These are phyloP conservation scores for Ladona fulva DNA, from an alignment of 1,140 invertebrate species.

Conservation along the genomic window DNA sequence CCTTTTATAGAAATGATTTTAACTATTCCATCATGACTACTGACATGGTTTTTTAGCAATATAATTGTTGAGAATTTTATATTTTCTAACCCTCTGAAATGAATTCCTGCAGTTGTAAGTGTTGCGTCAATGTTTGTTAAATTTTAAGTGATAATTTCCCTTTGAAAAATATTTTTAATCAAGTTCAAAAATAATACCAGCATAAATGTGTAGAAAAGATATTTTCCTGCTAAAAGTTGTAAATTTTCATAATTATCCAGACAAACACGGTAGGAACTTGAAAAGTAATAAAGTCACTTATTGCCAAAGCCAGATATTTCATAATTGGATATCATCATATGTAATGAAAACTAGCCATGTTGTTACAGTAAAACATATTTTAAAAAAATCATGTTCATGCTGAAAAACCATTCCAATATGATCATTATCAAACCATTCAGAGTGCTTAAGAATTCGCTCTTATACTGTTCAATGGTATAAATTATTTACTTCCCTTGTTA, in stretches of 20 bases:
- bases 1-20: constrained; percentile 6
- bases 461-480: neutral
- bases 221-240: constrained; percentile 2
- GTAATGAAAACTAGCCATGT: no score
- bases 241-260: neutral
- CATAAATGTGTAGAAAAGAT: constrained; percentile 5
- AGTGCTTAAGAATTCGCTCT: neutral
- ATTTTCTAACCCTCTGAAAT: neutral
- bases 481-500: neutral
- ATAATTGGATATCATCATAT: no score
- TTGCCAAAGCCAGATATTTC: neutral
- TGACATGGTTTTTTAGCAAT: neutral
- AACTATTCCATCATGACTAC: neutral
- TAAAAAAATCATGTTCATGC: no score
- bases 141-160: neutral
- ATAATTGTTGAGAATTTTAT: neutral
- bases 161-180: constrained; percentile 3
- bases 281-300: neutral
- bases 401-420: no score
- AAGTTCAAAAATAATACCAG: neutral
- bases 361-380: no score
- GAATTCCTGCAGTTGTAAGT: neutral
- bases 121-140: neutral
- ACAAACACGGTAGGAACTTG: neutral
- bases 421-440: no score